Percentiles rank a stretch among this genome's conserved stretches.
Evolutionary conservation across 2,113 vertebrate genomes (phyloP).

Genomic region (Paralichthys olivaceus): DNA sequence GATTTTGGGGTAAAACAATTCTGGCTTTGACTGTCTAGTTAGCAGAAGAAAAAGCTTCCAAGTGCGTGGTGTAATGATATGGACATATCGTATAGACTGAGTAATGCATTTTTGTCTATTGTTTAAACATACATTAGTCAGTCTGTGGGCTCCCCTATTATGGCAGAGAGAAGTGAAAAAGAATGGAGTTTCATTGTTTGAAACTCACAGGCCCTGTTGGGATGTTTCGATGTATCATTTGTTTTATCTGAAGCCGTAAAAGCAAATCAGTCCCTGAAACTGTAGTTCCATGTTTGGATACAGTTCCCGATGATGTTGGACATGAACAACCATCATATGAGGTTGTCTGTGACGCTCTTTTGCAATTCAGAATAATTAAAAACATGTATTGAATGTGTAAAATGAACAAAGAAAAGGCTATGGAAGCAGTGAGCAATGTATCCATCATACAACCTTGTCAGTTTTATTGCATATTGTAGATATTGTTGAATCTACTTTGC

Average conservation of each 20-base stretch:
- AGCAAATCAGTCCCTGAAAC: too few relatives aligned
- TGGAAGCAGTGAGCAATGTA: too few relatives aligned
- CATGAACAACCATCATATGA: too few relatives aligned
- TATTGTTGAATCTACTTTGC: too few relatives aligned
- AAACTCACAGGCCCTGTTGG: constrained; percentile 8
- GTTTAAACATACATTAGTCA: constrained; percentile 70
- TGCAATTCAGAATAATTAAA: too few relatives aligned
- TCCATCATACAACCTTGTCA: too few relatives aligned
- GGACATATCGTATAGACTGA: constrained; percentile 64
- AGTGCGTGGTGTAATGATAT: constrained; percentile 56
- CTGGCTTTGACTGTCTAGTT: constrained; percentile 69
- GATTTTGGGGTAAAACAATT: constrained; percentile 44
- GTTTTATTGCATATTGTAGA: too few relatives aligned
- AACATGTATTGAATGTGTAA: too few relatives aligned
- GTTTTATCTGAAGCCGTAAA: not conserved
- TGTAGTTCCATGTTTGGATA: too few relatives aligned
- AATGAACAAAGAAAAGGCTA: too few relatives aligned
- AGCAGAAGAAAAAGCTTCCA: constrained; percentile 59
- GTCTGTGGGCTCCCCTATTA: constrained; percentile 47
- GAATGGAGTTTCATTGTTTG: constrained; percentile 24
- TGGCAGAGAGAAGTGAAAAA: constrained; percentile 26
- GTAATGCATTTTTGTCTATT: constrained; percentile 60
- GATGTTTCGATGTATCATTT: constrained; percentile 4
- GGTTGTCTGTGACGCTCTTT: too few relatives aligned
- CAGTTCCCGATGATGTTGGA: too few relatives aligned